A percentile compares a stretch with the other conserved stretches of the same genome.
phyloP scores from a whole-genome alignment of 2,113 vertebrate genomes.

The Donacobius atricapilla region DNA sequence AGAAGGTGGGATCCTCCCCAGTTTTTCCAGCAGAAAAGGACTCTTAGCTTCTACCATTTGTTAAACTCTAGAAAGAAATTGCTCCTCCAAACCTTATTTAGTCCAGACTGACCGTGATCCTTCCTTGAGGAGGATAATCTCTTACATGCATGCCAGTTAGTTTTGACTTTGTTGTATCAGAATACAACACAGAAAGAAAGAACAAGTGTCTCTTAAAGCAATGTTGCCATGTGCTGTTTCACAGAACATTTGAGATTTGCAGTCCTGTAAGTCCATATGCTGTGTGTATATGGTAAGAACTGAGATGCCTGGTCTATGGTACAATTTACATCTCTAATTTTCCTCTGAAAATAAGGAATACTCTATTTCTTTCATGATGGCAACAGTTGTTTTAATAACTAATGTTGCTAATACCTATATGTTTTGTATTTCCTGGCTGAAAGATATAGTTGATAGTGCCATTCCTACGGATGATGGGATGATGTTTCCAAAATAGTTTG shows the following conservation, averaged over 20 bases:
- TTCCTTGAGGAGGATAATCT: neutral
- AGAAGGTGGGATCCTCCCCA: neutral
- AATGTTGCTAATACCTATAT: neutral
- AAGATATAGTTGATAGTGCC: neutral
- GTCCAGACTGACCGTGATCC: neutral
- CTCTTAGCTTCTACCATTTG: neutral
- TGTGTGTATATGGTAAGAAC: neutral
- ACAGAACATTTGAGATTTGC: neutral
- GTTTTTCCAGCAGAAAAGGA: neutral
- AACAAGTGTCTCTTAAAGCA: neutral
- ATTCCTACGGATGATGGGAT: neutral
- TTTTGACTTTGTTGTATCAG: neutral
- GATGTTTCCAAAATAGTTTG: neutral
- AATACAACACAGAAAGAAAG: neutral
- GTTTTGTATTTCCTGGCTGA: neutral
- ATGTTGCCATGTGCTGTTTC: neutral
- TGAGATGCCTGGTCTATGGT: neutral
- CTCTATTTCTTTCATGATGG: neutral
- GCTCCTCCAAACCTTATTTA: neutral
- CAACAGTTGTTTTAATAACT: neutral
- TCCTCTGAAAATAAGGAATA: neutral
- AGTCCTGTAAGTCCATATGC: neutral
- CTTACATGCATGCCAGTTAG: neutral
- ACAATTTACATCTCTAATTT: neutral
- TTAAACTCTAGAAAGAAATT: conserved; percentile 43